phyloP scores from a whole-genome alignment of 92 coral and sea anemone species.

The Palythoa grandis region DNA sequence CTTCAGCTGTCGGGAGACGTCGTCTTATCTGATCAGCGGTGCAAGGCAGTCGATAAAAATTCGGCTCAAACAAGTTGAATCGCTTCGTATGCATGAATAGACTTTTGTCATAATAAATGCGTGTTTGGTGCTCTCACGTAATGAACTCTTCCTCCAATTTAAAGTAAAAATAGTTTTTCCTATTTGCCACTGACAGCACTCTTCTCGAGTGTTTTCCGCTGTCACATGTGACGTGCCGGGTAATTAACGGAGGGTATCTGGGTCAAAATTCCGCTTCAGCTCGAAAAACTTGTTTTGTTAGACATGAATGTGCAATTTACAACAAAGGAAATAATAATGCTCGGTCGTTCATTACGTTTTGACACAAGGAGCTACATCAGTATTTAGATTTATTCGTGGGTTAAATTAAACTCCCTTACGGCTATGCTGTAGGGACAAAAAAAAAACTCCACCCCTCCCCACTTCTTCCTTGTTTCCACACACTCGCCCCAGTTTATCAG shows the following conservation, averaged over 20 bases:
- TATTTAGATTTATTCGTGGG: no score
- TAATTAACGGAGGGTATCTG: neutral
- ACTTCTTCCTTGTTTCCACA: neutral
- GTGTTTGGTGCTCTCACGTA: neutral
- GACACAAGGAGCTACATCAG: neutral
- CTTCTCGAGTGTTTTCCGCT: neutral
- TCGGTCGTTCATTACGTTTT: neutral
- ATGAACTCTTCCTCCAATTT: neutral
- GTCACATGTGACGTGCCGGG: neutral
- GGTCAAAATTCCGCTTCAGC: neutral
- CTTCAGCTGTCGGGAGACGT: neutral
- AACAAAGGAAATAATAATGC: neutral
- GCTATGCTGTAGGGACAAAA: neutral
- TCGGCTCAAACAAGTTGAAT: neutral
- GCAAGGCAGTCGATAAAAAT: neutral
- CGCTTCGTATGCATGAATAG: neutral
- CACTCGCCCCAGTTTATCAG: constrained; percentile 23
- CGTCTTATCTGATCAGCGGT: neutral
- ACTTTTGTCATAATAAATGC: neutral
- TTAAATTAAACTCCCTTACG: neutral
- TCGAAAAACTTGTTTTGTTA: neutral
- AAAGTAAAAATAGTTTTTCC: neutral
- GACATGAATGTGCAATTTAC: neutral
- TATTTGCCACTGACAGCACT: neutral
- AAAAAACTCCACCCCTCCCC: constrained; percentile 6